Base-by-base conservation (phyloP, 2,888 invertebrate species). In the Pterostichus madidus region DNA sequence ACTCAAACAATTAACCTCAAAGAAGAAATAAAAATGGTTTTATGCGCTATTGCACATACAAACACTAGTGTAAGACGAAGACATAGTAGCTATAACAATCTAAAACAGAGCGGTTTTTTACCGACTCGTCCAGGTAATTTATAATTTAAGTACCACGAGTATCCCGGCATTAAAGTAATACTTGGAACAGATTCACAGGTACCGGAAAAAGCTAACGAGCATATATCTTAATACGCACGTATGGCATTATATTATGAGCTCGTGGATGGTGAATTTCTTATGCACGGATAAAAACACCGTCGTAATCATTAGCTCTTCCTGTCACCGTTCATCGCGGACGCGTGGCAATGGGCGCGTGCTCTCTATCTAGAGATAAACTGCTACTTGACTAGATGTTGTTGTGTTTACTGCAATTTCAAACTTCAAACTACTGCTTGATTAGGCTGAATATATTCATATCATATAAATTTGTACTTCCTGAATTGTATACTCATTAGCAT, bases 201-300 rank as follows among this genome's bases (percentile, higher is more conserved):
- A 77, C 83, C 83, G 83, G 83, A 83, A 83, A 76, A 83, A 83
- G 77, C 76, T 83, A 83, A 83, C 68, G 83, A 83, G 83, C 83
- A 53, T 83, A 76, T 82, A 83, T 83, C 77, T 83, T 83, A 81
- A 81, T 81, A 73, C 80, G 73, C 49, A 53, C 52, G 46, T 80
- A 71, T 71, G 53, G 35, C 17, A 80, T 80, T 71, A 77, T 80
- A 71, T 53, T 81, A 81, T 81, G 73, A 81, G 56, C 81, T 81
- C 81, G 81, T 81, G 81, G 81, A 64, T 44, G 75, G 61, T 59
- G 75, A 75, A 81, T 81, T 81, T 75, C 81, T 81, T 81, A 61
- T 81, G 80, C 80, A 81, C 75, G 75, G 61, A 81, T 49, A 81
- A 73, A 81, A 81, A 81, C 71, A 56, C 56, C 73, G 80, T 53